phyloP scores from a whole-genome alignment of 2,888 invertebrate genomes.

The Didymodactylos carnosus region DNA sequence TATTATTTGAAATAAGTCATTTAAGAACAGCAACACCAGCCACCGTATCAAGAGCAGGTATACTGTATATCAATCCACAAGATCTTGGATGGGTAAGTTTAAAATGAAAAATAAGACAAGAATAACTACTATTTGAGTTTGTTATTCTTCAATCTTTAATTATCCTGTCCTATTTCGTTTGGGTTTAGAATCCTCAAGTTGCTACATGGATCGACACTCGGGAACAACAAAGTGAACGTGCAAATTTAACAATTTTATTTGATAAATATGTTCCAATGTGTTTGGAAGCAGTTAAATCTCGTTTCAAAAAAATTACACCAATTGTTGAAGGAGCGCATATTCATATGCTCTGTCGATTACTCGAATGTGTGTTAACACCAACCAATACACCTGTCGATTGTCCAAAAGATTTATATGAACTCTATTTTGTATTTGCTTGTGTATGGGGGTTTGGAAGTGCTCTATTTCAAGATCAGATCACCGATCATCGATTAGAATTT shows the following conservation, averaged over 20 bases:
- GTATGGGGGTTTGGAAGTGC: conserved; percentile 96
- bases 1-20: conserved; percentile 85
- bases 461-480: conserved; percentile 77
- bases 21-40: conserved; percentile 84
- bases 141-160: too few relatives aligned
- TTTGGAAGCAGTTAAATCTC: conserved; percentile 59
- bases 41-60: conserved; percentile 84
- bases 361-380: conserved; percentile 61
- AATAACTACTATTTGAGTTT: too few relatives aligned
- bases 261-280: conserved; percentile 85
- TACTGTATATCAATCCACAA: conserved; percentile 79
- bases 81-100: conserved; percentile 95
- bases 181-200: conserved; percentile 60
- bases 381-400: conserved; percentile 68
- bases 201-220: conserved; percentile 37
- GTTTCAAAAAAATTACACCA: conserved; percentile 86
- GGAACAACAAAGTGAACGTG: conserved; percentile 39
- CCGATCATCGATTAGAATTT: conserved; percentile 78
- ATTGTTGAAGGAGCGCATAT: conserved; percentile 82
- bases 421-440: conserved; percentile 82
- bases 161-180: too few relatives aligned
- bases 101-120: too few relatives aligned
- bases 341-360: conserved; percentile 63
- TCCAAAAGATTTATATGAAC: conserved; percentile 77
- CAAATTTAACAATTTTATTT: conserved; percentile 76